phyloP scores from a whole-genome alignment of 2,888 invertebrate species.

The Pinctada fucata region DNA sequence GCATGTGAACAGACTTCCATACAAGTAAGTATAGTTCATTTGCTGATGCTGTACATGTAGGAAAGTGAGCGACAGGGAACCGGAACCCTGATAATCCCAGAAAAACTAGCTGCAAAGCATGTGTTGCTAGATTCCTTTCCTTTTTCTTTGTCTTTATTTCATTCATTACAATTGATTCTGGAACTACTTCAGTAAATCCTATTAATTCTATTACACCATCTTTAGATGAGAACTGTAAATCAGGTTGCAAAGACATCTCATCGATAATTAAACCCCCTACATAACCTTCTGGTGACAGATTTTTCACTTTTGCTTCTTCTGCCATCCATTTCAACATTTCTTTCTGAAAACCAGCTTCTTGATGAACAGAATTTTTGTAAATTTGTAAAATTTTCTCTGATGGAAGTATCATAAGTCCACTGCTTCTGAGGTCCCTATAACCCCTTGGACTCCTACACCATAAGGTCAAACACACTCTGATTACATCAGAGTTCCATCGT shows the following conservation, averaged over 20 bases:
- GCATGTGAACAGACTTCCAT: slow-evolving; percentile 37
- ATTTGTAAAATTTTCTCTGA: slow-evolving; percentile 29
- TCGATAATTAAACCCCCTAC: slow-evolving; percentile 41
- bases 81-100: slow-evolving; percentile 5
- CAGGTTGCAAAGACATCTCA: slow-evolving; percentile 46
- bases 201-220: not conserved
- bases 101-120: slow-evolving; percentile 9
- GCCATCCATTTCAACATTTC: no score
- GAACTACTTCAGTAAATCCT: slow-evolving; percentile 9
- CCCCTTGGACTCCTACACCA: no score
- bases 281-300: slow-evolving; percentile 42
- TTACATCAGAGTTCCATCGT: slow-evolving; percentile 42
- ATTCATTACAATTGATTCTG: slow-evolving; percentile 5
- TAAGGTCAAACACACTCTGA: no score
- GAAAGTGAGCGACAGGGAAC: slow-evolving; percentile 13
- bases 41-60: slow-evolving; percentile 5
- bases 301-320: no score
- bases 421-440: no score
- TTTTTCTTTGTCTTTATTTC: slow-evolving; percentile 2
- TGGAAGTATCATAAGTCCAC: slow-evolving; percentile 38
- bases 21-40: slow-evolving; percentile 34
- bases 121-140: slow-evolving; percentile 3
- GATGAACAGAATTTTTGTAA: slow-evolving; percentile 40
- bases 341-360: no score
- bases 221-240: slow-evolving; percentile 18